Percentiles rank a stretch among this genome's conserved stretches.
Evolutionary conservation across 1,140 invertebrate species (phyloP).

Genomic region (Anoplophora glabripennis): DNA sequence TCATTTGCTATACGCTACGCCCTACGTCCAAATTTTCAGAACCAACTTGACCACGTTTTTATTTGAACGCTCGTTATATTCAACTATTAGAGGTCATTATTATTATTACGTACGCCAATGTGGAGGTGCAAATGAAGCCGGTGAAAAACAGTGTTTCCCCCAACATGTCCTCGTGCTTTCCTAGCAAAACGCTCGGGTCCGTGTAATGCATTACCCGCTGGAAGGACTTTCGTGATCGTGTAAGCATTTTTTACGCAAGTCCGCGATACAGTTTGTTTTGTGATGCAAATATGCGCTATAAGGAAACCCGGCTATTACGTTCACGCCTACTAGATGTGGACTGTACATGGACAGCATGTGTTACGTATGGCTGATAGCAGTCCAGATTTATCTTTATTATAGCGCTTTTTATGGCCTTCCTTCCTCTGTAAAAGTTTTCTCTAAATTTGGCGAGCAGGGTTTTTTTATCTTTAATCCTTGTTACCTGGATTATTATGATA

Average conservation of each 20-base stretch:
- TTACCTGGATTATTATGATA: background rate
- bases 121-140: no score
- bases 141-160: no score
- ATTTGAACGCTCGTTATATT: no score
- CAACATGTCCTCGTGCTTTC: no score
- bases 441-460: slow-evolving; percentile 4
- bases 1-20: no score
- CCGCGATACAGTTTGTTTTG: slow-evolving; percentile 10
- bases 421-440: background rate
- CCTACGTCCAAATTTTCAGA: no score
- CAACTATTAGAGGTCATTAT: no score
- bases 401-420: slow-evolving; percentile 3
- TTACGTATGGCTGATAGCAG: background rate
- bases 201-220: background rate
- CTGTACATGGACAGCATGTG: slow-evolving; percentile 12
- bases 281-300: slow-evolving; percentile 10
- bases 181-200: no score
- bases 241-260: slow-evolving; percentile 9
- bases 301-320: slow-evolving; percentile 13
- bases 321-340: slow-evolving; percentile 12
- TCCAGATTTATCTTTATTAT: background rate
- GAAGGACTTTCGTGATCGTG: slow-evolving; percentile 14
- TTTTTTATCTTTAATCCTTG: slow-evolving; percentile 4
- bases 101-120: no score
- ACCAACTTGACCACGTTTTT: no score